Percentiles rank a stretch among this genome's conserved stretches.
Conservation (phyloP, 1,140 invertebrate species). For the Macrosteles quadrilineatus region DNA sequence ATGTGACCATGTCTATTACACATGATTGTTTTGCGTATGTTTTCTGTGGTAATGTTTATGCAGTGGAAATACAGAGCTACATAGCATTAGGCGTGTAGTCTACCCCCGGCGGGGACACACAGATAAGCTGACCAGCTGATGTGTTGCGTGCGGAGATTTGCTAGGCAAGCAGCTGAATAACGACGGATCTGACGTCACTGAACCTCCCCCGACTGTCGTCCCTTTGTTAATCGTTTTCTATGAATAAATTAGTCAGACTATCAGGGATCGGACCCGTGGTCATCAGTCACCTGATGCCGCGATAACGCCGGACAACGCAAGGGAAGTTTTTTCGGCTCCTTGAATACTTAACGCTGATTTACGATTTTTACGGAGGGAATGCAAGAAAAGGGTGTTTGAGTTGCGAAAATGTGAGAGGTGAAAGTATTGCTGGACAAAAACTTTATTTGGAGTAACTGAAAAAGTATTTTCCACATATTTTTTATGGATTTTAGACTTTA, state of each 20-base stretch:
- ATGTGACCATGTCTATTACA: not conserved
- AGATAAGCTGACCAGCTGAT: not conserved
- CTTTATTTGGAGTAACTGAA: too few relatives aligned
- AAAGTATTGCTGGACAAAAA: too few relatives aligned
- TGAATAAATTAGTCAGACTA: constrained; percentile 17
- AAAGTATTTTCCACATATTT: too few relatives aligned
- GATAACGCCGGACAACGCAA: not conserved
- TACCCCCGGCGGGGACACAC: too few relatives aligned
- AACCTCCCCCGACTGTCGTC: not conserved
- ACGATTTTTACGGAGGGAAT: too few relatives aligned
- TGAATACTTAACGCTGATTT: too few relatives aligned
- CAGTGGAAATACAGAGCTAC: not conserved
- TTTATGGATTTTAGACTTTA: too few relatives aligned
- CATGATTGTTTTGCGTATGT: not conserved
- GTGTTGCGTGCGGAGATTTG: not conserved
- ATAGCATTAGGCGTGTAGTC: not conserved
- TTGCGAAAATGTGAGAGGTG: too few relatives aligned
- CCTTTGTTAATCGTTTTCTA: constrained; percentile 28
- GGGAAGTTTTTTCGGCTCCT: too few relatives aligned
- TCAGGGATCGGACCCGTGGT: not conserved
- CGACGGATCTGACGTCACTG: not conserved
- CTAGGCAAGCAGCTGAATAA: not conserved
- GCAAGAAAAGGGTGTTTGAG: too few relatives aligned
- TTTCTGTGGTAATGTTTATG: not conserved
- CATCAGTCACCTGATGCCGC: not conserved